Evolutionary conservation across 2,888 invertebrate species (phyloP).

Genomic region (Athetis lepigone): DNA sequence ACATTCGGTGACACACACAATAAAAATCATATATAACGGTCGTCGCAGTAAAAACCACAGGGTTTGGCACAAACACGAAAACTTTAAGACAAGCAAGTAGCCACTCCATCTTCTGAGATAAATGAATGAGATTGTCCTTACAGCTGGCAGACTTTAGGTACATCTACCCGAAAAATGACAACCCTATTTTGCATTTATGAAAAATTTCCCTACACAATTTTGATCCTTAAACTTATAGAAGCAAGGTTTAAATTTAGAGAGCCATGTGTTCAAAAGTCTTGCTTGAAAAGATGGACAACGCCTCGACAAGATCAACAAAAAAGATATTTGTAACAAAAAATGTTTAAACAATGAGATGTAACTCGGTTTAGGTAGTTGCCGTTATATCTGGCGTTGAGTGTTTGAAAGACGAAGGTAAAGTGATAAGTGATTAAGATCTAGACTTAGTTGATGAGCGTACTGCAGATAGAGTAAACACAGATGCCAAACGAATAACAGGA

Average conservation of each 20-base stretch:
- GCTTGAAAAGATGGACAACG: constrained; percentile 54
- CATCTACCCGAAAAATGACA: constrained; percentile 48
- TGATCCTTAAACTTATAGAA: not conserved
- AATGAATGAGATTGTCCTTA: constrained; percentile 67
- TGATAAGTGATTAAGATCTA: constrained; percentile 2
- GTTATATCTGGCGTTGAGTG: constrained; percentile 26
- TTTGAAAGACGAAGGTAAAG: constrained; percentile 25
- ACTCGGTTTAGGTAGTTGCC: constrained; percentile 4
- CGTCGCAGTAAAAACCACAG: constrained; percentile 33
- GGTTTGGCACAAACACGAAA: constrained; percentile 38
- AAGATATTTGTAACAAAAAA: constrained; percentile 57
- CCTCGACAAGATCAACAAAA: constrained; percentile 59
- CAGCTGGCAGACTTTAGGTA: constrained; percentile 63
- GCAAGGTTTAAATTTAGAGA: not conserved
- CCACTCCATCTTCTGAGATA: constrained; percentile 67
- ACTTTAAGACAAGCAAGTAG: constrained; percentile 38
- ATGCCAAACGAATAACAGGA: not conserved
- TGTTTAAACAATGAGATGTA: constrained; percentile 53
- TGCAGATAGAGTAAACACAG: not conserved
- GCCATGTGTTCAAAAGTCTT: not conserved
- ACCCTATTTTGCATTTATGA: constrained; percentile 25
- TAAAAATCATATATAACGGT: constrained; percentile 44
- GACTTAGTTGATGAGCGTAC: not conserved
- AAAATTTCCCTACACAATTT: not conserved
- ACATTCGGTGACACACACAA: constrained; percentile 27